Evolutionary conservation across 2,113 vertebrate genomes (phyloP).

Genomic region (Parus major): DNA sequence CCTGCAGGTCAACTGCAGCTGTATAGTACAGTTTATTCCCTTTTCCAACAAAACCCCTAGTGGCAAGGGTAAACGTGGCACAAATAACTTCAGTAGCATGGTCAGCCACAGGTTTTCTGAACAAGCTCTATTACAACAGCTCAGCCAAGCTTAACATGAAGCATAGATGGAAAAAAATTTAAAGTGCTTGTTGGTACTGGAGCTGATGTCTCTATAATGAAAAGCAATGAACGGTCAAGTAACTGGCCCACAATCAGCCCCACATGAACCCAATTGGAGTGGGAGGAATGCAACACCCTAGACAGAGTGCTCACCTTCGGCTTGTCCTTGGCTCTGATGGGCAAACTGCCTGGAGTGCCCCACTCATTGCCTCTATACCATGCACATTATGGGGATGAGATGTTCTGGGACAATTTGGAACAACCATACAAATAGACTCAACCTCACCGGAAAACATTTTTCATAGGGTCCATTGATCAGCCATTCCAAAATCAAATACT

Average conservation of each 20-base stretch:
- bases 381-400: background rate
- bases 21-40: no score
- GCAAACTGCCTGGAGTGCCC: background rate
- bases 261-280: background rate
- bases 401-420: background rate
- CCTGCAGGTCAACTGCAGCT: background rate
- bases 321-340: background rate
- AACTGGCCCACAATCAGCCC: background rate
- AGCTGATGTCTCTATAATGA: no score
- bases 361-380: background rate
- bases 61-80: no score
- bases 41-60: background rate
- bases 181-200: background rate
- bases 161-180: background rate
- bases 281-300: background rate
- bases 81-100: background rate
- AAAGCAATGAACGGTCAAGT: background rate
- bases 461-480: background rate
- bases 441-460: background rate
- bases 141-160: background rate
- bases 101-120: background rate
- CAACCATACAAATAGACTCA: background rate
- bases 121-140: background rate
- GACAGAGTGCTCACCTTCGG: accelerated
- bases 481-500: background rate